Percentiles rank a stretch among this genome's conserved stretches.
Evolutionary conservation across 2,797 vertebrate species (phyloP).

Genomic region (Myotis daubentonii): DNA sequence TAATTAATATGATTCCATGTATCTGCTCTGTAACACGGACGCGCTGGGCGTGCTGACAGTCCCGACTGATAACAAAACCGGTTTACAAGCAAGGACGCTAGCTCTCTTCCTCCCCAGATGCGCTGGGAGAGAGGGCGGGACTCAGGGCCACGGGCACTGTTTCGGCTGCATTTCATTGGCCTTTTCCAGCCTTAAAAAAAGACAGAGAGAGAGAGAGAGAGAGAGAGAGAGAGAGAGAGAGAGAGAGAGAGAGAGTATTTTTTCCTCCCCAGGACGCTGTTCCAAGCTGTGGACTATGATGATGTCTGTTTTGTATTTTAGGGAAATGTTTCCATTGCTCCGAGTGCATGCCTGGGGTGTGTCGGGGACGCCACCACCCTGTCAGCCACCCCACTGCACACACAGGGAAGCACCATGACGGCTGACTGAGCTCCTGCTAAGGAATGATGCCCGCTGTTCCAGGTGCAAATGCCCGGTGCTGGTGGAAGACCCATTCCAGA

Average conservation of each 20-base stretch:
- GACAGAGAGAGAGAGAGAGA: neutral
- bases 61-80: neutral
- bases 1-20: neutral
- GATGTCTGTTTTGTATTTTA: neutral
- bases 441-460: neutral
- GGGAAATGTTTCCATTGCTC: slow-evolving; percentile 52
- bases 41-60: slow-evolving; percentile 21
- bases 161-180: neutral
- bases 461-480: neutral
- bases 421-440: too few relatives aligned
- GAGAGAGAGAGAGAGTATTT: too few relatives aligned
- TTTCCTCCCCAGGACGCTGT: neutral
- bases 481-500: neutral
- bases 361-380: too few relatives aligned
- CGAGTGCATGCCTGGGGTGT: neutral
- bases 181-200: neutral
- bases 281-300: slow-evolving; percentile 3
- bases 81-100: neutral
- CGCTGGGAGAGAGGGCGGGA: neutral
- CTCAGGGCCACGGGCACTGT: neutral
- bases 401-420: neutral
- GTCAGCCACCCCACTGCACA: neutral
- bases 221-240: neutral
- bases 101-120: neutral
- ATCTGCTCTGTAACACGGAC: slow-evolving; percentile 33